Evolutionary conservation across 1,140 invertebrate genomes (phyloP).

Genomic region (Leptinotarsa texana): DNA sequence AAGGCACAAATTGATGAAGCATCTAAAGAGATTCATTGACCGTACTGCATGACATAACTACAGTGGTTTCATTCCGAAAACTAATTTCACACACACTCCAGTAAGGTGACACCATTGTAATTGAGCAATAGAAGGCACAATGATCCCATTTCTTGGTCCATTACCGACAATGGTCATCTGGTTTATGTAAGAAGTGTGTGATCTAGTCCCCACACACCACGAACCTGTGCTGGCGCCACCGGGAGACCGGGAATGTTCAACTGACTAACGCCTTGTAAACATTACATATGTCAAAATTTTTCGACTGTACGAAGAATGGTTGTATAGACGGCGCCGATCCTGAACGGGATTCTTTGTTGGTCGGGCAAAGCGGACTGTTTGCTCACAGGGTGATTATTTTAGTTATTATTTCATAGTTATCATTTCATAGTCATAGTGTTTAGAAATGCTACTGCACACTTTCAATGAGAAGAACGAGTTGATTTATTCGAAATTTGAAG

Average conservation of each 20-base stretch:
- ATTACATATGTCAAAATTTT: conserved; percentile 13
- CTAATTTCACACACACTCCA: neutral
- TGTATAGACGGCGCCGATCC: conserved; percentile 5
- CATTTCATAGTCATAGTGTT: too few relatives aligned
- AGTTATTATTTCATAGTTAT: too few relatives aligned
- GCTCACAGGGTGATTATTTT: neutral
- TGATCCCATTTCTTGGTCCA: conserved; percentile 21
- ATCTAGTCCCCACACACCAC: neutral
- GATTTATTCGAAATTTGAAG: too few relatives aligned
- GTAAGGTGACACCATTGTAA: conserved; percentile 20
- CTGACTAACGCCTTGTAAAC: conserved; percentile 10
- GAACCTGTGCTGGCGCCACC: conserved; percentile 12
- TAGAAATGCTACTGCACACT: too few relatives aligned
- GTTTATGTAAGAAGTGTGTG: conserved; percentile 12
- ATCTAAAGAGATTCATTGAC: too few relatives aligned
- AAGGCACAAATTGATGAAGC: too few relatives aligned
- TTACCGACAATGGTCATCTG: conserved; percentile 16
- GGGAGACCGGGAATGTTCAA: neutral
- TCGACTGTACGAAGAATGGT: neutral
- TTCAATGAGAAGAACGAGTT: too few relatives aligned
- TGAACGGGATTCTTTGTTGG: conserved; percentile 17
- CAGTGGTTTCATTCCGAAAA: too few relatives aligned
- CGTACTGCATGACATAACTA: too few relatives aligned
- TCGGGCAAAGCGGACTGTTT: neutral
- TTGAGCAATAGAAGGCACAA: conserved; percentile 17